Percentiles rank a stretch among this genome's conserved stretches.
Evolutionary conservation across 2,113 vertebrate genomes (phyloP).

Genomic region (Conger conger): DNA sequence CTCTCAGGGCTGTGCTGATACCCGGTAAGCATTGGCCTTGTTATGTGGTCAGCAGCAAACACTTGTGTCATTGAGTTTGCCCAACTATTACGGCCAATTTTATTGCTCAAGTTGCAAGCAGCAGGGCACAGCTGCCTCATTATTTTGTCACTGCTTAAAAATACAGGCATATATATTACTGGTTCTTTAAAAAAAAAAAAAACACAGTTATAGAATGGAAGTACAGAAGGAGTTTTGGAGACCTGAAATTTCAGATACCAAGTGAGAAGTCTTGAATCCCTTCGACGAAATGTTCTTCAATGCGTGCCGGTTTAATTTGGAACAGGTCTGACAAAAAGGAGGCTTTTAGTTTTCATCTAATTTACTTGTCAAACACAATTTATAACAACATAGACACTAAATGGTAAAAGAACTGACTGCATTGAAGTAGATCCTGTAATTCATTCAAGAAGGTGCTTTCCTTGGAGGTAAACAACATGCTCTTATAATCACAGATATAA

Average conservation of each 20-base stretch:
- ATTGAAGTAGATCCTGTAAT: slow-evolving; percentile 32
- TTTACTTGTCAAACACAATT: slow-evolving; percentile 42
- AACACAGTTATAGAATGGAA: not conserved
- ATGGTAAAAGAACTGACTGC: slow-evolving; percentile 31
- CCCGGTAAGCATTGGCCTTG: not conserved
- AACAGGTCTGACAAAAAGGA: slow-evolving; percentile 28
- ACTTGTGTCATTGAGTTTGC: slow-evolving; percentile 25
- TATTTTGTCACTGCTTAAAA: slow-evolving; percentile 16
- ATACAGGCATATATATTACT: slow-evolving; percentile 14
- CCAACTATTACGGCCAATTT: slow-evolving; percentile 14
- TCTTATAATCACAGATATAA: not conserved
- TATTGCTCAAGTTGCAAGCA: slow-evolving; percentile 10
- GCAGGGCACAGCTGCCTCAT: not conserved
- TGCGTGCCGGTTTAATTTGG: slow-evolving; percentile 28
- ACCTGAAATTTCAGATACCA: not conserved
- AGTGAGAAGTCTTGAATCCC: not conserved
- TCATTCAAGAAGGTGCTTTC: slow-evolving; percentile 34
- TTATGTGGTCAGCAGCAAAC: slow-evolving; percentile 32
- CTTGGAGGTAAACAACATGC: slow-evolving; percentile 31
- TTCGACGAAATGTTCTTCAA: not conserved
- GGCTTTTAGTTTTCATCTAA: slow-evolving; percentile 38
- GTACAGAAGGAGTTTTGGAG: not conserved
- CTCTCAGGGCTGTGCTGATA: not conserved
- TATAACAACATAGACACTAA: slow-evolving; percentile 27
- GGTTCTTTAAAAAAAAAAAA: not conserved